Percentiles rank a stretch among this genome's conserved stretches.
Conservation (phyloP, 1,140 invertebrate species). For the Oryctes rhinoceros region DNA sequence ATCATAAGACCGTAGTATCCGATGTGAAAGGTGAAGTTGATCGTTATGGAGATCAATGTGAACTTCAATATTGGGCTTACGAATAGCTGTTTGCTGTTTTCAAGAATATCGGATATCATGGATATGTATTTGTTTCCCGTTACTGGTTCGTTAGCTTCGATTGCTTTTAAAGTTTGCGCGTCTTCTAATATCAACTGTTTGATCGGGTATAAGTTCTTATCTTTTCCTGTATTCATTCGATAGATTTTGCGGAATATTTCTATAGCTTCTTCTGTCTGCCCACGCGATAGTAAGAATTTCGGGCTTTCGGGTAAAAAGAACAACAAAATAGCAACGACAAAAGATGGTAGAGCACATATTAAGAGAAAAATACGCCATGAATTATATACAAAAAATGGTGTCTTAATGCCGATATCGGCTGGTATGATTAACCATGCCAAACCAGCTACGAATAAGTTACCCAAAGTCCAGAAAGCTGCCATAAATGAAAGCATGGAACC, state of each 20-base stretch:
- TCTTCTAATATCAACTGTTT: conserved; percentile 76
- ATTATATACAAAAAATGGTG: conserved; percentile 78
- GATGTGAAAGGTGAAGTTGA: conserved; percentile 90
- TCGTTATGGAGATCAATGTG: conserved; percentile 82
- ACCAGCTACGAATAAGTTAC: conserved; percentile 87
- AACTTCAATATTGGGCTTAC: conserved; percentile 80
- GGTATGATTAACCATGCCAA: conserved; percentile 90
- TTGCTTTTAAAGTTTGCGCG: conserved; percentile 60
- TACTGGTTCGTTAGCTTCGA: conserved; percentile 42
- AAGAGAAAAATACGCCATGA: conserved; percentile 92
- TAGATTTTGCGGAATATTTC: conserved; percentile 83
- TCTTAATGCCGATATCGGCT: conserved; percentile 72
- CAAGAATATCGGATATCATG: conserved; percentile 78
- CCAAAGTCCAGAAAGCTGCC: conserved; percentile 93
- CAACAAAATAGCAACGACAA: conserved; percentile 82
- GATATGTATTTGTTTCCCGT: conserved; percentile 69
- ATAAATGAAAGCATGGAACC: conserved; percentile 92
- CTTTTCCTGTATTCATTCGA: conserved; percentile 78
- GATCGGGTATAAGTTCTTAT: conserved; percentile 77
- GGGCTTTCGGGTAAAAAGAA: conserved; percentile 91
- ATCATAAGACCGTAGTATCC: conserved; percentile 90
- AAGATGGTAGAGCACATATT: conserved; percentile 85
- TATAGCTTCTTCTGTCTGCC: conserved; percentile 79
- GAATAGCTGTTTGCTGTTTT: conserved; percentile 83
- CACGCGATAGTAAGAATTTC: conserved; percentile 83